phyloP scores from a whole-genome alignment of 2,113 vertebrate genomes.

The Callaeas wilsoni region DNA sequence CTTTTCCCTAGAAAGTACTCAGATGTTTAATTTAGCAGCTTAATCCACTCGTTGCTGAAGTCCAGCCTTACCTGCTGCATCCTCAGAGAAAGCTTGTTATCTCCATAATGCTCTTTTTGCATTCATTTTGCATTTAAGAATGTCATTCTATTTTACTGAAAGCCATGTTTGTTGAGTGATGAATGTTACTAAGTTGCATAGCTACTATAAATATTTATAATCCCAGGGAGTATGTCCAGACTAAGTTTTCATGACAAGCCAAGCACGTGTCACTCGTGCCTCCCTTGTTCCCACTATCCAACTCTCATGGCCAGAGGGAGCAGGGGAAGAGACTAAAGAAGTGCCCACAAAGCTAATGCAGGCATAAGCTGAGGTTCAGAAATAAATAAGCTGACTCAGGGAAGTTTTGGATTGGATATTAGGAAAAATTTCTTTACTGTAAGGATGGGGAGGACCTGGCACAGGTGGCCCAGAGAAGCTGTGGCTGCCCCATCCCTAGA shows the following conservation, averaged over 20 bases:
- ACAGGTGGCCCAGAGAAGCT: not conserved
- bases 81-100: not conserved
- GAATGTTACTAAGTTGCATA: not conserved
- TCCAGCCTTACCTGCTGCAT: not conserved
- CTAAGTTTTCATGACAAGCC: not conserved
- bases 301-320: accelerated
- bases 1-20: not conserved
- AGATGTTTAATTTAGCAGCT: not conserved
- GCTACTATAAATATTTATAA: constrained; percentile 23
- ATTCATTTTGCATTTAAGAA: not conserved
- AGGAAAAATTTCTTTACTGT: not conserved
- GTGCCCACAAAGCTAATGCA: not conserved
- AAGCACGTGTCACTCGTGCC: accelerated
- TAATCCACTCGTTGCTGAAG: not conserved
- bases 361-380: not conserved
- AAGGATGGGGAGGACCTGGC: not conserved
- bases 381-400: not conserved
- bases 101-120: not conserved
- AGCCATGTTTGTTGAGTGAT: not conserved
- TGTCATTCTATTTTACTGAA: not conserved
- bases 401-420: not conserved
- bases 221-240: not conserved
- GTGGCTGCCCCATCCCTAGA: not conserved
- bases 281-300: not conserved
- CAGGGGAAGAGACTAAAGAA: not conserved